These are phyloP conservation scores for Lymantria monacha DNA, from an alignment of 2,888 invertebrate species.

Conservation along the genomic window DNA sequence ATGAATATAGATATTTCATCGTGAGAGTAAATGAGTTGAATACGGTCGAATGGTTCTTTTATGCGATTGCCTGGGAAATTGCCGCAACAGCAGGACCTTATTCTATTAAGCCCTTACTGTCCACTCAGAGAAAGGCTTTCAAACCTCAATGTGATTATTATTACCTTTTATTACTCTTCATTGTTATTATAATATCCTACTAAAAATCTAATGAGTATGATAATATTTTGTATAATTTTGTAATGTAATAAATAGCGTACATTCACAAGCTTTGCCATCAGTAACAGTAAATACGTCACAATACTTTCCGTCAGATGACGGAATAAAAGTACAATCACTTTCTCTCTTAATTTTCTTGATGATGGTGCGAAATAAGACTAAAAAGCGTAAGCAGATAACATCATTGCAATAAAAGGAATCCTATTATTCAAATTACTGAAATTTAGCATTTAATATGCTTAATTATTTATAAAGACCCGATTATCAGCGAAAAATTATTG, in stretches of 20 bases:
- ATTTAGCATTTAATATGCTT: too few species aligned
- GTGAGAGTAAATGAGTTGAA: slow-evolving; percentile 17
- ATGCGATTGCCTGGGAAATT: slow-evolving; percentile 58
- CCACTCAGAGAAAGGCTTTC: slow-evolving; percentile 40
- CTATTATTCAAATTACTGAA: too few species aligned
- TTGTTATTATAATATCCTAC: slow-evolving; percentile 23
- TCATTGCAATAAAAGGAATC: too few species aligned
- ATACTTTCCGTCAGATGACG: too few species aligned
- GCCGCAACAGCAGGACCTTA: slow-evolving; percentile 52
- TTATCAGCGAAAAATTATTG: too few species aligned
- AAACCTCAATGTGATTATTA: slow-evolving; percentile 40
- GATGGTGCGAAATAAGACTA: too few species aligned
- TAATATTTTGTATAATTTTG: neutral
- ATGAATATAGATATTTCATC: too few species aligned
- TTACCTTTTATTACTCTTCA: slow-evolving; percentile 31
- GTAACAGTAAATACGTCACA: neutral
- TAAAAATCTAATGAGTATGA: neutral
- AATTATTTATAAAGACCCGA: too few species aligned
- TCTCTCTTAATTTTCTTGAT: too few species aligned
- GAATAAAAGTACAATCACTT: too few species aligned
- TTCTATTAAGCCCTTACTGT: slow-evolving; percentile 51
- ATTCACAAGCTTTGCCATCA: neutral
- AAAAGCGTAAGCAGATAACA: too few species aligned
- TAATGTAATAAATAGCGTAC: neutral
- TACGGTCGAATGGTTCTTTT: slow-evolving; percentile 43